A percentile compares a stretch with the other conserved stretches of the same genome.
These are phyloP conservation scores for Gnathonemus longibarbis DNA, from an alignment of 2,113 vertebrate species.

Conservation along the genomic window DNA sequence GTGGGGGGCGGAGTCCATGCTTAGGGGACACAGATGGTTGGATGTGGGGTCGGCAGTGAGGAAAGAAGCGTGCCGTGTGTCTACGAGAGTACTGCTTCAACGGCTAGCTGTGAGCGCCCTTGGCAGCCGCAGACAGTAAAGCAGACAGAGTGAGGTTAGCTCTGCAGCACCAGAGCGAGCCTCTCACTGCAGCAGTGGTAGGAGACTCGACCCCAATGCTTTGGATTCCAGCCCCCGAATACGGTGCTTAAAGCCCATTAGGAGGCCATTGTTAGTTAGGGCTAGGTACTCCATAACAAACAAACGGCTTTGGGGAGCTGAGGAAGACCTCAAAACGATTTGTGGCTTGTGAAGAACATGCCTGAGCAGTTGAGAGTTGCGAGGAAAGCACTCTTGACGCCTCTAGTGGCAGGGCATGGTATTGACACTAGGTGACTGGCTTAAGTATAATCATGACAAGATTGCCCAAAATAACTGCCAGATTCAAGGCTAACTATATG, in stretches of 20 bases:
- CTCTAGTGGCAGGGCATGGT: not conserved
- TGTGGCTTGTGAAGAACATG: not conserved
- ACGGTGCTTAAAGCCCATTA: not conserved
- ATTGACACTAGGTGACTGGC: not conserved
- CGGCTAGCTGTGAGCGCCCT: not conserved
- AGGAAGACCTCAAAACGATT: not conserved
- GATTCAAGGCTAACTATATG: not conserved
- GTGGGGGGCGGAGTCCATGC: not conserved
- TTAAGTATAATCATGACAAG: slow-evolving; percentile 7
- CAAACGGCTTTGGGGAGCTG: not conserved
- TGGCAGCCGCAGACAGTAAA: not conserved
- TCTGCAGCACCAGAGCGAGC: not conserved
- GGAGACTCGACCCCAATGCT: not conserved
- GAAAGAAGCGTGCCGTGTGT: not conserved
- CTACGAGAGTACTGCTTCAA: not conserved
- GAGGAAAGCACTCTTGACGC: not conserved
- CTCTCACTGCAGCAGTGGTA: not conserved
- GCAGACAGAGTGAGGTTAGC: not conserved
- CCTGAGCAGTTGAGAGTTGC: not conserved
- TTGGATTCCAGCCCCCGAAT: not conserved
- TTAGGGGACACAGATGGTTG: not conserved
- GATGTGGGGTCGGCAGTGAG: not conserved
- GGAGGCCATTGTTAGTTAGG: not conserved
- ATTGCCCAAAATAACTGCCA: not conserved
- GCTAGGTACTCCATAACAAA: not conserved